Evolutionary conservation across 2,113 vertebrate species (phyloP).

Genomic region (Phylloscopus trochiloides): DNA sequence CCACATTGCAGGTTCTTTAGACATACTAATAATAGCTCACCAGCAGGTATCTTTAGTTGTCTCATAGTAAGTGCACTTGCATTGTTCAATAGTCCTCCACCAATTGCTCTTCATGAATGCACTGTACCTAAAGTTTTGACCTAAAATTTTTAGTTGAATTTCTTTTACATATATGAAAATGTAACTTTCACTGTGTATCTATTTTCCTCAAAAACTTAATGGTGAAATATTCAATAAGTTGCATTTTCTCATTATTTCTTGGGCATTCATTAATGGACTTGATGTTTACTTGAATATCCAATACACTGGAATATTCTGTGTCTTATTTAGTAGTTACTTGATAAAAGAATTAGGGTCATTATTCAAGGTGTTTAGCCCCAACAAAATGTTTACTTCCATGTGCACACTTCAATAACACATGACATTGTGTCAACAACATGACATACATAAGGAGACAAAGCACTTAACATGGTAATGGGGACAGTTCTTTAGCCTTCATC

Average conservation of each 20-base stretch:
- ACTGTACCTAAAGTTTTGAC: neutral
- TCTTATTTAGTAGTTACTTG: neutral
- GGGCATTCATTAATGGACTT: neutral
- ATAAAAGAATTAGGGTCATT: neutral
- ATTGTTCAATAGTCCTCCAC: neutral
- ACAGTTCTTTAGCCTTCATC: neutral
- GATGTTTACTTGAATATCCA: neutral
- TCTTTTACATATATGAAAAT: neutral
- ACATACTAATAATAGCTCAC: neutral
- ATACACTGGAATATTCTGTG: neutral
- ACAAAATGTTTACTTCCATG: neutral
- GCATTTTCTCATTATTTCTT: neutral
- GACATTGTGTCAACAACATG: neutral
- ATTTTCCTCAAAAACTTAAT: neutral
- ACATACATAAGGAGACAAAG: neutral
- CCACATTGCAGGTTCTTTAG: neutral
- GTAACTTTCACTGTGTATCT: neutral
- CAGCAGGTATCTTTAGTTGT: neutral
- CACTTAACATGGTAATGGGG: neutral
- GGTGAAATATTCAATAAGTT: neutral
- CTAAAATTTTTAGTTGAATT: neutral
- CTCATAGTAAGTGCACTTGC: neutral
- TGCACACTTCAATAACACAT: neutral
- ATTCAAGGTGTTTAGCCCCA: accelerated
- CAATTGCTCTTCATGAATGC: neutral